Percentiles rank a stretch among this genome's conserved stretches.
Evolutionary conservation across 2,113 vertebrate genomes (phyloP).

Genomic region (Tupaia tana): DNA sequence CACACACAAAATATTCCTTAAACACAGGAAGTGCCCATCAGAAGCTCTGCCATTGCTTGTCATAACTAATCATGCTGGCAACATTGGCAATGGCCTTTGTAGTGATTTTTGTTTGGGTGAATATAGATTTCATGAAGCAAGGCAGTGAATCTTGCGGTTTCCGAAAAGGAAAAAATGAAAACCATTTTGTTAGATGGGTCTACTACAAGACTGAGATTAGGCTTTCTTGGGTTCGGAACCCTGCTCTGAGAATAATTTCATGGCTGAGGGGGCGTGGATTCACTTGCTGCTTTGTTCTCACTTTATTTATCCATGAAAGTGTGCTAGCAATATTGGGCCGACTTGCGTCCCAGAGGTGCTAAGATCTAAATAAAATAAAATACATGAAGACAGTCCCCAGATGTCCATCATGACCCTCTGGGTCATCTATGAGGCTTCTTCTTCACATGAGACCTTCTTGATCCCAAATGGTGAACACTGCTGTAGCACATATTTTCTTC

Average conservation of each 20-base stretch:
- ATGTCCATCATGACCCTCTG: background rate
- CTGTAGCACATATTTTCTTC: constrained; percentile 45
- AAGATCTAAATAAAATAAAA: background rate
- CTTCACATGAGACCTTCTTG: constrained; percentile 8
- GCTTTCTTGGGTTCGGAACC: background rate
- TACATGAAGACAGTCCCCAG: background rate
- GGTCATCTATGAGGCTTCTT: background rate
- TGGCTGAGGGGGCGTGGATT: background rate
- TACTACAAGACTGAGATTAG: background rate
- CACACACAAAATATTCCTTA: background rate
- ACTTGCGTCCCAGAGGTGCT: background rate
- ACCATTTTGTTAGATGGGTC: background rate
- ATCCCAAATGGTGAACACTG: constrained; percentile 17
- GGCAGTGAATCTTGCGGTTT: background rate
- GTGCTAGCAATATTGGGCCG: background rate
- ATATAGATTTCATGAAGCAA: background rate
- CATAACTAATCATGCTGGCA: background rate
- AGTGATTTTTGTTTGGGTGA: constrained; percentile 33
- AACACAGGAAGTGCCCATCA: background rate
- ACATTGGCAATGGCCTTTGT: background rate
- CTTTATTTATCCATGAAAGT: background rate
- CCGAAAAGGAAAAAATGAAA: background rate
- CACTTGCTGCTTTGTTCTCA: background rate
- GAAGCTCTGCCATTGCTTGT: background rate
- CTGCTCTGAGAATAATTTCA: background rate